A percentile compares a stretch with the other conserved stretches of the same genome.
These are phyloP conservation scores for Euplagia quadripunctaria DNA, from an alignment of 2,888 invertebrate genomes.

Conservation along the genomic window DNA sequence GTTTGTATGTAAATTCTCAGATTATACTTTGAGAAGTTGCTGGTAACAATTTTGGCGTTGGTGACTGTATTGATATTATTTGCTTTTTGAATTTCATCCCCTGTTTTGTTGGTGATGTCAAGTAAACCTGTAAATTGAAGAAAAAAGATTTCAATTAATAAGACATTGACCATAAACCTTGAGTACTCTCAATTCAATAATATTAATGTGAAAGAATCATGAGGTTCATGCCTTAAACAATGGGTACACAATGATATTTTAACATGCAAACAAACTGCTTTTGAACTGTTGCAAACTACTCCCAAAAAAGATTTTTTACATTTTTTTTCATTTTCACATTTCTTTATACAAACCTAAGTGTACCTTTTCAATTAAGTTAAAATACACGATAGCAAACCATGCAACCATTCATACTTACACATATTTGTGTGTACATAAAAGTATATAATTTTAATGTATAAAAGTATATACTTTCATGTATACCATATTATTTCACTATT, in stretches of 20 bases:
- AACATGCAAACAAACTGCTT: no score
- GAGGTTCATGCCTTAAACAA: no score
- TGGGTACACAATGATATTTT: no score
- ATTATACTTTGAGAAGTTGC: constrained; percentile 81
- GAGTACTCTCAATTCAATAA: background rate
- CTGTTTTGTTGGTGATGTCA: constrained; percentile 81
- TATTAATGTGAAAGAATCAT: no score
- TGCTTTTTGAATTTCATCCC: constrained; percentile 74
- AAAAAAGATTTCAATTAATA: background rate
- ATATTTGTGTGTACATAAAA: background rate
- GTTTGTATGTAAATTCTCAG: background rate
- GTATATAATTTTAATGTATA: background rate
- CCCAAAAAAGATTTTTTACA: no score
- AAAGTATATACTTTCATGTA: background rate
- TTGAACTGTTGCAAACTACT: no score
- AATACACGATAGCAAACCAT: no score
- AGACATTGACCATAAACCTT: background rate
- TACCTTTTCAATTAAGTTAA: no score
- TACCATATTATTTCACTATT: background rate
- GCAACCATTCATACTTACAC: no score
- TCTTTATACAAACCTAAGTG: no score
- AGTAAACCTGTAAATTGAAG: constrained; percentile 67
- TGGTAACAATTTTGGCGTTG: constrained; percentile 91
- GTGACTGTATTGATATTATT: constrained; percentile 87
- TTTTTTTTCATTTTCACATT: no score